These are phyloP conservation scores for Oncorhynchus tshawytscha DNA, from an alignment of 2,113 vertebrate genomes.

Conservation along the genomic window DNA sequence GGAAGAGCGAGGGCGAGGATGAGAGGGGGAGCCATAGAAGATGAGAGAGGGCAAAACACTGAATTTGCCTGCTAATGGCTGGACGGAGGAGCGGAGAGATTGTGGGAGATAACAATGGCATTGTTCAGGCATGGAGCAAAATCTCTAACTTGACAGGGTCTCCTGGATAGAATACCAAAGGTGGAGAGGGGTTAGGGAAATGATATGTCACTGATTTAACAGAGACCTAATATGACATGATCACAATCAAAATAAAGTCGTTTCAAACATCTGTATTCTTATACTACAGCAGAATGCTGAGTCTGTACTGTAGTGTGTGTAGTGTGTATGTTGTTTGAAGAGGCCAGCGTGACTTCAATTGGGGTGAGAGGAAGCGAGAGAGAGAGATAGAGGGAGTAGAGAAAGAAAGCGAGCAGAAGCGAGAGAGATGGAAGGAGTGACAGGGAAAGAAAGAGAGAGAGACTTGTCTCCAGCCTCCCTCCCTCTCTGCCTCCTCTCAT, in stretches of 20 bases:
- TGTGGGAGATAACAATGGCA: not conserved
- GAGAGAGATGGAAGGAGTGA: not conserved
- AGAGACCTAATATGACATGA: too few relatives aligned
- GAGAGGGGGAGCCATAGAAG: not conserved
- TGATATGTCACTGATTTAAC: not conserved
- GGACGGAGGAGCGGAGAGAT: not conserved
- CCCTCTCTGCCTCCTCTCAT: constrained; percentile 25
- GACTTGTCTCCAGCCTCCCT: constrained; percentile 30
- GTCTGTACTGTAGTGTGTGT: too few relatives aligned
- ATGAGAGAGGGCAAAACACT: not conserved
- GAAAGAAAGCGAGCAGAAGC: too few relatives aligned
- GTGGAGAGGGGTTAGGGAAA: not conserved
- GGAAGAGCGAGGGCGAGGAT: not conserved
- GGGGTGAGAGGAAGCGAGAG: constrained; percentile 9
- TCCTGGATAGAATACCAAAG: not conserved
- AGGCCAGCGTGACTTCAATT: too few relatives aligned
- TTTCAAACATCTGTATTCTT: not conserved
- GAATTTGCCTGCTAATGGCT: not conserved
- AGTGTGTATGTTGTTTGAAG: too few relatives aligned
- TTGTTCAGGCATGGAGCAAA: not conserved
- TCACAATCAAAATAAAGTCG: not conserved
- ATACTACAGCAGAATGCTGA: too few relatives aligned
- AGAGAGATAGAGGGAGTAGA: not conserved
- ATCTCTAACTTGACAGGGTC: not conserved
- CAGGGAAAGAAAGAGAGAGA: not conserved